phyloP scores from a whole-genome alignment of 2,113 vertebrate genomes.

The Aramus guarauna region DNA sequence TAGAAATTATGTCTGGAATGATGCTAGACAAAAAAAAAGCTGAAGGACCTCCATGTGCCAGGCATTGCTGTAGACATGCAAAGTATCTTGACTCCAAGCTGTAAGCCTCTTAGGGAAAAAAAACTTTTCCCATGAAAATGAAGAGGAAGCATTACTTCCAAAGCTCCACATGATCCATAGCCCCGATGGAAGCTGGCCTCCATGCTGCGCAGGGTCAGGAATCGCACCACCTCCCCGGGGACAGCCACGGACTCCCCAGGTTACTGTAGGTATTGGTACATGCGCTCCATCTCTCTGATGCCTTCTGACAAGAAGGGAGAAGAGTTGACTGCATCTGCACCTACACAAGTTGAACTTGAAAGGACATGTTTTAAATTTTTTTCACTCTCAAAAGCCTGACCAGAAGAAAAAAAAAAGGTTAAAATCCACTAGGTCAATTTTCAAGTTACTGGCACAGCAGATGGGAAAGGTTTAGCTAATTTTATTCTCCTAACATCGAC shows the following conservation, averaged over 20 bases:
- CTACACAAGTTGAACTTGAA: neutral
- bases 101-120: neutral
- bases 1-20: neutral
- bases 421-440: neutral
- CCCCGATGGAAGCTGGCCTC: rapidly evolving
- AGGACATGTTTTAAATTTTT: neutral
- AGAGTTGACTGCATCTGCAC: neutral
- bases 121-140: rapidly evolving
- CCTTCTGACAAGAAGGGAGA: neutral
- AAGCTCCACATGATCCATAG: neutral
- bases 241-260: neutral
- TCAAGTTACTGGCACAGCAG: neutral
- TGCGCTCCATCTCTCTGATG: neutral
- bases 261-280: too few relatives aligned
- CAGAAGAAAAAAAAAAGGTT: neutral
- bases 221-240: neutral
- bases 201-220: neutral
- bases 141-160: neutral
- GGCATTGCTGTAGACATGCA: too few relatives aligned
- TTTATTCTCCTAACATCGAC: neutral
- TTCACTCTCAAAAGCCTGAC: neutral
- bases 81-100: neutral
- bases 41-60: neutral
- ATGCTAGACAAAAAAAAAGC: neutral
- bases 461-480: neutral